A percentile compares a stretch with the other conserved stretches of the same genome.
These are phyloP conservation scores for Ambastaia sidthimunki DNA, from an alignment of 2,797 vertebrate genomes.

Conservation along the genomic window DNA sequence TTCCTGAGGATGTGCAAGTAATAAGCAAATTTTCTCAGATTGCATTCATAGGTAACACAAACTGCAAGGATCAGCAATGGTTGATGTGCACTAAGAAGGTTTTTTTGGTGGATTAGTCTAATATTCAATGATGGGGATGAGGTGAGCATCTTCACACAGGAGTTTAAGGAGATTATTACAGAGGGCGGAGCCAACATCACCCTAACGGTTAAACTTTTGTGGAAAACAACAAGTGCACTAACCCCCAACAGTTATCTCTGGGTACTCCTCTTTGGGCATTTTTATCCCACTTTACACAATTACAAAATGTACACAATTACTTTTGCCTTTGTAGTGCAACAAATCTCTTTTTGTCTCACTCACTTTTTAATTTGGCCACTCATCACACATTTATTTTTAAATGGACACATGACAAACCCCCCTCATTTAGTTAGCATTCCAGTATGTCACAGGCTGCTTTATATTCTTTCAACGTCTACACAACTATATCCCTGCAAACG, in stretches of 20 bases:
- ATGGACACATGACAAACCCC: background rate
- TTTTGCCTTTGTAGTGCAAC: background rate
- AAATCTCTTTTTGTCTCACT: background rate
- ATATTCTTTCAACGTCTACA: slow-evolving; percentile 16
- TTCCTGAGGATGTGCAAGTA: background rate
- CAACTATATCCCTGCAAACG: background rate
- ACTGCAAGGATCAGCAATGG: background rate
- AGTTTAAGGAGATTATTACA: background rate
- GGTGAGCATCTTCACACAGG: background rate
- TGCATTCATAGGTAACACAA: background rate
- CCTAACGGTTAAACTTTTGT: background rate
- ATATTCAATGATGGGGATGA: background rate
- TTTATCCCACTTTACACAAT: background rate
- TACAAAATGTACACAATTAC: no score
- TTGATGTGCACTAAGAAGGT: background rate
- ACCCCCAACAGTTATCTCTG: background rate
- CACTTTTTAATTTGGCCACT: background rate
- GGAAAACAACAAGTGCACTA: background rate
- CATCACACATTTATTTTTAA: slow-evolving; percentile 1
- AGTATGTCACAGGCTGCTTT: background rate
- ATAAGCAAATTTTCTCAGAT: background rate
- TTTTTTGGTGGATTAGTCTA: background rate
- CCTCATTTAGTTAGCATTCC: background rate
- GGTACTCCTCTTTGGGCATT: background rate
- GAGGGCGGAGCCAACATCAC: background rate